A percentile compares a stretch with the other conserved stretches of the same genome.
phyloP scores from a whole-genome alignment of 2,113 vertebrate species.

The Cercopithecus mona region DNA sequence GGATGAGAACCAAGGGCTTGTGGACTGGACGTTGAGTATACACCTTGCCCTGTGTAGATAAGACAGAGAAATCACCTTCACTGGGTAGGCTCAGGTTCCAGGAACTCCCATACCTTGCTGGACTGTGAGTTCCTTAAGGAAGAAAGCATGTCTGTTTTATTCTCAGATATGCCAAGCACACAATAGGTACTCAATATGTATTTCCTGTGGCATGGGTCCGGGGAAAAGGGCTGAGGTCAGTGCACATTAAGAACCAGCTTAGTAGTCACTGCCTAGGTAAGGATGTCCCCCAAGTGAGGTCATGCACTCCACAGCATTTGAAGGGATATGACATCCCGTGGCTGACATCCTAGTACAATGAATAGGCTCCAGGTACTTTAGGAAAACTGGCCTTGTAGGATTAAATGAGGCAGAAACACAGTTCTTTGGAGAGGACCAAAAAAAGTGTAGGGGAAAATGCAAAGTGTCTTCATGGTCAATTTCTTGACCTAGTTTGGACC shows the following conservation, averaged over 20 bases:
- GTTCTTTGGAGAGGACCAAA: neutral
- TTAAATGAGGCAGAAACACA: neutral
- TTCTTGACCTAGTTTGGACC: neutral
- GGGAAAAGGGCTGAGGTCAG: neutral
- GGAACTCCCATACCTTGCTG: neutral
- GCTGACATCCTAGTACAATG: neutral
- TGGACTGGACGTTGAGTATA: rapidly evolving
- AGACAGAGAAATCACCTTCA: neutral
- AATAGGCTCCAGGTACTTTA: neutral
- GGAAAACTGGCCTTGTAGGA: neutral
- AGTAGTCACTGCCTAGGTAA: neutral
- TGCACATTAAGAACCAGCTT: neutral
- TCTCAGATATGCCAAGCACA: neutral
- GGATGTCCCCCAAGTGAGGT: neutral
- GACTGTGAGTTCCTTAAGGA: neutral
- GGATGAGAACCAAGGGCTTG: neutral
- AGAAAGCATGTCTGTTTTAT: neutral
- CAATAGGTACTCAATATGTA: neutral
- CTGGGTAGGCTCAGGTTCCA: too few species aligned
- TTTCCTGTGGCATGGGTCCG: neutral
- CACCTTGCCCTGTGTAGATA: neutral
- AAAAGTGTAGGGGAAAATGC: neutral
- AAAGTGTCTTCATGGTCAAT: neutral
- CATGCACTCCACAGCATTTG: neutral
- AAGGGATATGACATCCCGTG: neutral